A percentile compares a stretch with the other conserved stretches of the same genome.
Conservation (phyloP, 2,888 invertebrate species). For the Polydrusus cervinus region DNA sequence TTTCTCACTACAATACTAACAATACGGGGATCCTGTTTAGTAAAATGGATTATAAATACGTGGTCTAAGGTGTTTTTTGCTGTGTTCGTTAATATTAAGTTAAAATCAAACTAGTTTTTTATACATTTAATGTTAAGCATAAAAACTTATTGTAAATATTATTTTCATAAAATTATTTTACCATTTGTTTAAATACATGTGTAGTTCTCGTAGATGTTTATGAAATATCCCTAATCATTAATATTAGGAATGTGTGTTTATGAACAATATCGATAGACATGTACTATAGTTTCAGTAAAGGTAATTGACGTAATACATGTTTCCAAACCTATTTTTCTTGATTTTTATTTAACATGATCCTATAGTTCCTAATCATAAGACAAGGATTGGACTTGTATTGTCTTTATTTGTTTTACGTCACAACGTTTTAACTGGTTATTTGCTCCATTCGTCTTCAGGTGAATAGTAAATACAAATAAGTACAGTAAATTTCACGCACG, state of each 20-base stretch:
- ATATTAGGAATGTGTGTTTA: slow-evolving; percentile 41
- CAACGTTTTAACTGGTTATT: too few species aligned
- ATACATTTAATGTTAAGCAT: slow-evolving; percentile 29
- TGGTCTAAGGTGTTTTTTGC: slow-evolving; percentile 2
- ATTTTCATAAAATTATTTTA: slow-evolving; percentile 37
- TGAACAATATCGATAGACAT: slow-evolving; percentile 33
- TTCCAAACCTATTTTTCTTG: slow-evolving; percentile 19
- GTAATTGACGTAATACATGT: slow-evolving; percentile 41
- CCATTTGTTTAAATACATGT: slow-evolving; percentile 53
- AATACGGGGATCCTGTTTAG: too few species aligned
- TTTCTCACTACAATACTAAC: too few species aligned
- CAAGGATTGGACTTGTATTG: too few species aligned
- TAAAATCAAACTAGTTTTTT: slow-evolving; percentile 23
- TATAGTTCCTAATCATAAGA: too few species aligned
- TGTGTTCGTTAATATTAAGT: slow-evolving; percentile 25
- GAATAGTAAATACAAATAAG: too few species aligned
- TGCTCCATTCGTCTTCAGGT: too few species aligned
- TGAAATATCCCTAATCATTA: slow-evolving; percentile 57
- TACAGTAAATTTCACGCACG: too few species aligned
- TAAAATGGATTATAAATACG: neutral
- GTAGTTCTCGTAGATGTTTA: slow-evolving; percentile 57
- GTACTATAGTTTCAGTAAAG: slow-evolving; percentile 41
- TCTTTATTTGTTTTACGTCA: too few species aligned
- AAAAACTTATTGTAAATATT: slow-evolving; percentile 43
- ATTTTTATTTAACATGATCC: slow-evolving; percentile 3